Conservation (phyloP, 2,888 invertebrate genomes). For the Odontomyia ornata region DNA sequence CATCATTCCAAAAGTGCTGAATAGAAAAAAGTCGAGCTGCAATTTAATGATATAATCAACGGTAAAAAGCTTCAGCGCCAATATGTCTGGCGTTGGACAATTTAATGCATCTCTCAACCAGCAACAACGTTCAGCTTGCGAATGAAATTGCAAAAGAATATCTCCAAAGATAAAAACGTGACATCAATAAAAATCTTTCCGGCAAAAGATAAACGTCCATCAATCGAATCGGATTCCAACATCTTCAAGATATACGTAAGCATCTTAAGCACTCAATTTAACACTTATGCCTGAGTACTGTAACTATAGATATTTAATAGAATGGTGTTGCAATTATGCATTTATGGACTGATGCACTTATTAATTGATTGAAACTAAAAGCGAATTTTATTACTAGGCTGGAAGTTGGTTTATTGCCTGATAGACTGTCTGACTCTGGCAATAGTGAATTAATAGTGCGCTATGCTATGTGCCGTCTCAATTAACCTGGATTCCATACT, state of each 20-base stretch:
- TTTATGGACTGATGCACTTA: constrained; percentile 4
- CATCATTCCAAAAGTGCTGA: too few relatives aligned
- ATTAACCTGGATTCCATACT: background rate
- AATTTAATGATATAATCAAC: too few relatives aligned
- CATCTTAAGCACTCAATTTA: background rate
- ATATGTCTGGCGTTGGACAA: too few relatives aligned
- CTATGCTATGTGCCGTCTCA: too few relatives aligned
- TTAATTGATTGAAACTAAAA: constrained; percentile 22
- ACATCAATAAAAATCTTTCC: too few relatives aligned
- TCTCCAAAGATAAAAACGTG: background rate
- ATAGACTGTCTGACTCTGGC: background rate
- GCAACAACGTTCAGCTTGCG: too few relatives aligned
- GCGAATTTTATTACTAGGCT: background rate
- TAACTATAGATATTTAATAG: background rate
- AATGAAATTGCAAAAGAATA: background rate
- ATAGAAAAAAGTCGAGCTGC: too few relatives aligned
- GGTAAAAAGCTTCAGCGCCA: too few relatives aligned
- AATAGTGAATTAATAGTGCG: background rate
- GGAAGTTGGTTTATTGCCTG: background rate
- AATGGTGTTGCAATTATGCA: background rate
- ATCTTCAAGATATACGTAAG: background rate
- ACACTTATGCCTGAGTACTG: background rate
- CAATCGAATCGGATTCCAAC: background rate
- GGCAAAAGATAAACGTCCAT: background rate
- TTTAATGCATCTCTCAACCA: too few relatives aligned